Evolutionary conservation across 2,888 invertebrate genomes (phyloP).

Genomic region (Aquatica leii): DNA sequence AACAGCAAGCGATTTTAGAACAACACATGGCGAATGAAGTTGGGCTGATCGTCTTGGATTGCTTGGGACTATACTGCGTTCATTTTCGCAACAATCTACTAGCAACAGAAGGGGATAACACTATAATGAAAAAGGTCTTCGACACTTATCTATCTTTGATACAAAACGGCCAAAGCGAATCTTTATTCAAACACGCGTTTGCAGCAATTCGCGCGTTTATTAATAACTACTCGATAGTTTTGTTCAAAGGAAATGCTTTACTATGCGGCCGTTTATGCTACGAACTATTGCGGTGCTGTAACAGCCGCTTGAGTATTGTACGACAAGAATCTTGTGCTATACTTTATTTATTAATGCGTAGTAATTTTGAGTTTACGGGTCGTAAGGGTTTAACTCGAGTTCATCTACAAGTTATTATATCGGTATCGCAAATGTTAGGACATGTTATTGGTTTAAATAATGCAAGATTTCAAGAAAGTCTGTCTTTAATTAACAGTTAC

Average conservation of each 20-base stretch:
- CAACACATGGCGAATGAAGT: slow-evolving; percentile 90
- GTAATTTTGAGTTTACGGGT: slow-evolving; percentile 90
- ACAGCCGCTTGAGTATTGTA: slow-evolving; percentile 82
- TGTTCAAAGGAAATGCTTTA: slow-evolving; percentile 86
- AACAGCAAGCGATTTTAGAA: slow-evolving; percentile 73
- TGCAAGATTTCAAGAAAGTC: slow-evolving; percentile 92
- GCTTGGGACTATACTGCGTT: slow-evolving; percentile 84
- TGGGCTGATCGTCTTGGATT: slow-evolving; percentile 87
- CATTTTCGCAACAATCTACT: slow-evolving; percentile 70
- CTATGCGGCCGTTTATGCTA: slow-evolving; percentile 84
- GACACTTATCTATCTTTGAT: slow-evolving; percentile 87
- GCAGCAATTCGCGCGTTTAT: slow-evolving; percentile 91
- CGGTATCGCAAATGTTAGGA: slow-evolving; percentile 92
- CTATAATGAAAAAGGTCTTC: slow-evolving; percentile 82
- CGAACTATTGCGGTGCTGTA: slow-evolving; percentile 83
- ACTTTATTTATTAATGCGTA: slow-evolving; percentile 90
- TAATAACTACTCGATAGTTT: slow-evolving; percentile 83
- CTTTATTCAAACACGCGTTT: slow-evolving; percentile 88
- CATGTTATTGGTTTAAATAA: slow-evolving; percentile 91
- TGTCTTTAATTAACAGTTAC: slow-evolving; percentile 92
- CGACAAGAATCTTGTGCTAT: slow-evolving; percentile 92
- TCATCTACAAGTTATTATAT: slow-evolving; percentile 93
- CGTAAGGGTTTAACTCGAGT: slow-evolving; percentile 87
- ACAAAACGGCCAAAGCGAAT: slow-evolving; percentile 90
- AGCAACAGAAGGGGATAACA: slow-evolving; percentile 72